A percentile compares a stretch with the other conserved stretches of the same genome.
phyloP scores from a whole-genome alignment of 2,888 invertebrate species.

The Lithophane socia region DNA sequence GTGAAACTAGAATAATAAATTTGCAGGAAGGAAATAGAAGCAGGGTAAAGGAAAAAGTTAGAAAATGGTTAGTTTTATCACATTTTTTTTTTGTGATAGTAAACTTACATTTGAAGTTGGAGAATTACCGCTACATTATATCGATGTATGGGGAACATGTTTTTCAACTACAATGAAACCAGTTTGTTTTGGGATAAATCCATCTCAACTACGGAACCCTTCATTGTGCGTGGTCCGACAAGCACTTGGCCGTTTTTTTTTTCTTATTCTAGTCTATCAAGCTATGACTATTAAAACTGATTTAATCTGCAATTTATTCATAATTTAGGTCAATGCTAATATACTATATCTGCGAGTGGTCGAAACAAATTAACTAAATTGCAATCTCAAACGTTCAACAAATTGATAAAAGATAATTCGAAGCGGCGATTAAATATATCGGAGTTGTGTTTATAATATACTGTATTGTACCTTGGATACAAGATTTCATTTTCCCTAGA shows the following conservation, averaged over 20 bases:
- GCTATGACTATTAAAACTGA: slow-evolving; percentile 11
- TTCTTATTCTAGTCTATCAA: not conserved
- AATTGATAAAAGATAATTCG: slow-evolving; percentile 53
- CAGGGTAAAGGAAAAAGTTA: too few relatives aligned
- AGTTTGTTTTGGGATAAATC: too few relatives aligned
- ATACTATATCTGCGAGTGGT: slow-evolving; percentile 11
- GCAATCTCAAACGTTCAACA: slow-evolving; percentile 41
- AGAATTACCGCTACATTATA: too few relatives aligned
- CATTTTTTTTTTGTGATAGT: too few relatives aligned
- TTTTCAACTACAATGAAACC: too few relatives aligned
- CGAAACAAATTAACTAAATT: slow-evolving; percentile 52
- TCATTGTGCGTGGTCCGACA: too few relatives aligned
- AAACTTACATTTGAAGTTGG: too few relatives aligned
- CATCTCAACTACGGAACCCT: too few relatives aligned
- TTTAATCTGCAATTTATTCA: slow-evolving; percentile 32
- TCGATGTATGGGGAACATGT: too few relatives aligned
- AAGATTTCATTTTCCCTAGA: not conserved
- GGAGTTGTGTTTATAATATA: not conserved
- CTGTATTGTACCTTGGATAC: not conserved
- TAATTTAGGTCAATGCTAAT: slow-evolving; percentile 53
- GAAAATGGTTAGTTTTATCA: too few relatives aligned
- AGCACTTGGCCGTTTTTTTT: not conserved
- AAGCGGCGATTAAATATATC: slow-evolving; percentile 35
- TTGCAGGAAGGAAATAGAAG: too few relatives aligned
- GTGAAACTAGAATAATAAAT: too few relatives aligned